Evolutionary conservation across 2,888 invertebrate genomes (phyloP), one percentile per base, ranked within the genome.

Genomic region (Pseudococcus jackbeardsleyi): DNA sequence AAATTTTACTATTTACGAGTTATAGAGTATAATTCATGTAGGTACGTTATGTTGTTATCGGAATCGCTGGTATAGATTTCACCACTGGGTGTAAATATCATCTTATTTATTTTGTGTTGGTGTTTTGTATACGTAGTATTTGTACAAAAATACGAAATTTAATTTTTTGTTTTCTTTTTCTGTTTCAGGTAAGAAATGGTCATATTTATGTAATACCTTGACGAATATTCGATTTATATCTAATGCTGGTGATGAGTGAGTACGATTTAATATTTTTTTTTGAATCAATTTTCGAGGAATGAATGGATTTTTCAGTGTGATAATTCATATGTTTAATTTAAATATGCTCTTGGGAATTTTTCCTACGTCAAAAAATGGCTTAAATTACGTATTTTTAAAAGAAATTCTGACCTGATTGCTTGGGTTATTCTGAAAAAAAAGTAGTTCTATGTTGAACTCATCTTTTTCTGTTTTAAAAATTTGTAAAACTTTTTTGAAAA

Each of bases 1-100:
- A 46, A 82, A 82, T 82, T 82, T 82, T 46, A 46, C 79, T 11
- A 72, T 72, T 72, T 72, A 72, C 72, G 72, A 42, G 42, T 3
- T 42, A 42, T 42, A 42, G n/a, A 42, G 42, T 42, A 42, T 42
- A 42, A 42, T 42, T 42, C 42, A 9, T 42, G 5, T 42, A 42
- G 5, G 59, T 59, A 19, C 0, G n/a, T 5, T 17, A 1, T 59
- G n/a, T 59, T 17, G 68, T 9, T 26, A 19, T 72, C 68, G 68
- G n/a, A n/a, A n/a, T 11, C 12, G 68, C 22, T 7, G 42, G 42
- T 42, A 33, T 33, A 33, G 26, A 33, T 33, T 33, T 33, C 26
- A 33, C 26, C 26, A 3, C 26, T 3, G 72, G 33, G 72, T 72
- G 72, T 72, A 72, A 72, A 33, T 72, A 22, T 5, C 15, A n/a